Percentiles rank a stretch among this genome's conserved stretches.
phyloP scores from a whole-genome alignment of 2,888 invertebrate genomes.

The Bombylius major region DNA sequence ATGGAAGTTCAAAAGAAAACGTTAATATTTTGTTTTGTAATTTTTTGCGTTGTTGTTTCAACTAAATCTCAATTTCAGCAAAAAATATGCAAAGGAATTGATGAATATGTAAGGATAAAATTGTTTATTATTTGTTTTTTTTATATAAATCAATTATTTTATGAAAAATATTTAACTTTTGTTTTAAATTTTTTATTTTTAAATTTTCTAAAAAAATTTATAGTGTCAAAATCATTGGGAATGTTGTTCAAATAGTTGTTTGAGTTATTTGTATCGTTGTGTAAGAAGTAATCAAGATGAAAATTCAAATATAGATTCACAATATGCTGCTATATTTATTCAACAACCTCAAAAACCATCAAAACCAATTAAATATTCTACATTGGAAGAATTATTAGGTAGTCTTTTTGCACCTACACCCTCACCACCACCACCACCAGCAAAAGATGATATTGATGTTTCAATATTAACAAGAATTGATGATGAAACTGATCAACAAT shows the following conservation, averaged over 20 bases:
- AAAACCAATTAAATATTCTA: neutral
- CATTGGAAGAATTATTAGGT: conserved; percentile 3
- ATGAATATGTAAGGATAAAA: too few relatives aligned
- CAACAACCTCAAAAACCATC: too few relatives aligned
- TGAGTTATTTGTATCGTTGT: conserved; percentile 25
- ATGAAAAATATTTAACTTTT: neutral
- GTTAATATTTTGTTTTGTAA: too few relatives aligned
- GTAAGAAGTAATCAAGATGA: conserved; percentile 10
- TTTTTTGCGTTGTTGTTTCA: too few relatives aligned
- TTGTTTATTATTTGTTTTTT: too few relatives aligned
- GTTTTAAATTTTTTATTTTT: neutral
- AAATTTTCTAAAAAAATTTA: neutral
- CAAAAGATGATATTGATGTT: too few relatives aligned
- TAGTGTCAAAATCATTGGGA: conserved; percentile 30
- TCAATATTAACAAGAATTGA: too few relatives aligned
- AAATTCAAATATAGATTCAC: neutral
- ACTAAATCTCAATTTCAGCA: too few relatives aligned
- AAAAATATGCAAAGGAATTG: too few relatives aligned
- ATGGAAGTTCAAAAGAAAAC: too few relatives aligned
- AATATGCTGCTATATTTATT: too few relatives aligned
- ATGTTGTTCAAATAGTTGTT: conserved; percentile 30
- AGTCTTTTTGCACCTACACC: conserved; percentile 6
- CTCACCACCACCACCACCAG: neutral
- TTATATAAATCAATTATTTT: neutral
- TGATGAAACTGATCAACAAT: neutral